These are phyloP conservation scores for Saiga tatarica DNA, from an alignment of 2,113 vertebrate species.

Conservation along the genomic window DNA sequence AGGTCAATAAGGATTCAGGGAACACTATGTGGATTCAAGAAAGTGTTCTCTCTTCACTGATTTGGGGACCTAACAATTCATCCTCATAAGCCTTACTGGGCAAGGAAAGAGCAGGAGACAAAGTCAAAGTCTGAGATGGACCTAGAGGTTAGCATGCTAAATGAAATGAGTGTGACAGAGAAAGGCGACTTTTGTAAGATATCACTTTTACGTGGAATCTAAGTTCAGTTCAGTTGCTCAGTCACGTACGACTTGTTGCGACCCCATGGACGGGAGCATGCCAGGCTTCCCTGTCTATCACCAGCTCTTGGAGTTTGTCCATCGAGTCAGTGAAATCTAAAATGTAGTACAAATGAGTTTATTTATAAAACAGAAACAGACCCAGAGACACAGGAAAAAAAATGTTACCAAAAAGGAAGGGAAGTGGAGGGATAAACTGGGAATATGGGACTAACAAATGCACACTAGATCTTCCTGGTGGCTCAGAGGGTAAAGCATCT, in stretches of 20 bases:
- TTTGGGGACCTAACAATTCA: not conserved
- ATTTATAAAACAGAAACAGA: not conserved
- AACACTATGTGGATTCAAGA: not conserved
- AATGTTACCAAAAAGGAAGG: not conserved
- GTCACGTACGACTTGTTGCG: not conserved
- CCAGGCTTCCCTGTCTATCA: not conserved
- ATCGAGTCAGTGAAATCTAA: not conserved
- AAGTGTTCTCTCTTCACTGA: not conserved
- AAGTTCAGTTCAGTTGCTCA: not conserved
- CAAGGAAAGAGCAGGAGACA: not conserved
- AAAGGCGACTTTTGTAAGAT: not conserved
- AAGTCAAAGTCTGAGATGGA: not conserved
- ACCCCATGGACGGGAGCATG: fast-evolving
- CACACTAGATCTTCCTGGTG: not conserved
- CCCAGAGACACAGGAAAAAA: not conserved
- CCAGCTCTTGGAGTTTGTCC: not conserved
- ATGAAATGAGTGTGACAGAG: not conserved
- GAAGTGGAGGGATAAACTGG: not conserved
- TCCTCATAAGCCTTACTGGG: not conserved
- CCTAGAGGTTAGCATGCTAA: not conserved
- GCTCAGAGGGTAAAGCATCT: too few relatives aligned
- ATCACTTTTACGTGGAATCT: not conserved
- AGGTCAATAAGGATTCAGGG: not conserved
- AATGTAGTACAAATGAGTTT: not conserved
- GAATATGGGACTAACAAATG: not conserved